Percentiles rank a stretch among this genome's conserved stretches.
Evolutionary conservation across 2,113 vertebrate species (phyloP).

Genomic region (Tetraodon nigroviridis): DNA sequence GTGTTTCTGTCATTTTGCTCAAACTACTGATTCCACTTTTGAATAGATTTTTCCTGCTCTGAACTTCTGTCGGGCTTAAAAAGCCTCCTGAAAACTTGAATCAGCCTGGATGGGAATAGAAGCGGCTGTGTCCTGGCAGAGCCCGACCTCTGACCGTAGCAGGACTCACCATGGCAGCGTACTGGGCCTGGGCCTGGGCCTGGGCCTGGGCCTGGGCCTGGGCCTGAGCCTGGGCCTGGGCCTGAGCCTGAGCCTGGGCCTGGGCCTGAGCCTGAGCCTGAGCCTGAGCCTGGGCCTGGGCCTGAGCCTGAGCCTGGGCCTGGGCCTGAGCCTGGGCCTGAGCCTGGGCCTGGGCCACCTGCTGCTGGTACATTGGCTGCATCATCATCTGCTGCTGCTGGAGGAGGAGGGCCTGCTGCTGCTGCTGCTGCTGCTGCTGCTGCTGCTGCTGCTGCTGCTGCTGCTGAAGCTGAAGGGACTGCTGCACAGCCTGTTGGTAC

Average conservation of each 20-base stretch:
- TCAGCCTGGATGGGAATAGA: slow-evolving; percentile 1
- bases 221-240: slow-evolving; percentile 56
- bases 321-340: slow-evolving; percentile 56
- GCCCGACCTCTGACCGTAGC: not conserved
- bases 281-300: slow-evolving; percentile 59
- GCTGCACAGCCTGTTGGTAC: slow-evolving; percentile 88
- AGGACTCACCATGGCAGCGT: slow-evolving; percentile 84
- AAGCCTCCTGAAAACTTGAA: not conserved
- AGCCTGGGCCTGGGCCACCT: slow-evolving; percentile 61
- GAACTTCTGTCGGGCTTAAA: slow-evolving; percentile 7
- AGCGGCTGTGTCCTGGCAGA: not conserved
- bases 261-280: slow-evolving; percentile 61
- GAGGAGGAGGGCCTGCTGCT: slow-evolving; percentile 77
- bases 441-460: slow-evolving; percentile 83
- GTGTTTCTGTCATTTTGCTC: slow-evolving; percentile 60
- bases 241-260: slow-evolving; percentile 60
- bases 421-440: slow-evolving; percentile 79
- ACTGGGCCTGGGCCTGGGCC: too few species aligned
- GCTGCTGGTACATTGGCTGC: slow-evolving; percentile 84
- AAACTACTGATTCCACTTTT: slow-evolving; percentile 55
- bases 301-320: slow-evolving; percentile 58
- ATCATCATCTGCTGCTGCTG: slow-evolving; percentile 86
- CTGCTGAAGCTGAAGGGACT: slow-evolving; percentile 76
- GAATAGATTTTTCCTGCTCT: slow-evolving; percentile 40
- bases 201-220: slow-evolving; percentile 61